These are phyloP conservation scores for Colossoma macropomum DNA, from an alignment of 2,113 vertebrate genomes.

Conservation along the genomic window DNA sequence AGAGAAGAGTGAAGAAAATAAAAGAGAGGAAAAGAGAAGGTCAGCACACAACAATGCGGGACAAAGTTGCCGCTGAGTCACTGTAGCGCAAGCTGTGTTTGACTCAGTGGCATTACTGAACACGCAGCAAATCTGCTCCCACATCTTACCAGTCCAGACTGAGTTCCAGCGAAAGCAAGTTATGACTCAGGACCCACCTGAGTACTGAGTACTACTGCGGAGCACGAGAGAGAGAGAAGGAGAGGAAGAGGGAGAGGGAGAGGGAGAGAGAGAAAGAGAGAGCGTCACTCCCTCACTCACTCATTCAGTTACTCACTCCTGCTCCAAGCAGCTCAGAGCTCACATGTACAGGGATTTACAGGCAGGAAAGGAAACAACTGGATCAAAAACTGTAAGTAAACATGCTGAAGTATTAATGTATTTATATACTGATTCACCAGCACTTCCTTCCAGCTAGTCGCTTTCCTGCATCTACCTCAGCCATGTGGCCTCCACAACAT, in stretches of 20 bases:
- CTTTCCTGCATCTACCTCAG: not conserved
- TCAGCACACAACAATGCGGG: slow-evolving; percentile 8
- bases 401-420: not conserved
- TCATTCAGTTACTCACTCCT: not conserved
- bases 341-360: not conserved
- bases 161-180: not conserved
- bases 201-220: not conserved
- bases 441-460: no score
- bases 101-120: slow-evolving; percentile 38
- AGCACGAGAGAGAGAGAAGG: not conserved
- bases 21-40: not conserved
- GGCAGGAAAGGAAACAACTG: not conserved
- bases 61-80: slow-evolving; percentile 27
- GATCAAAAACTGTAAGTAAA: not conserved
- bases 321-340: not conserved
- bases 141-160: slow-evolving; percentile 4
- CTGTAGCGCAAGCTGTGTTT: not conserved
- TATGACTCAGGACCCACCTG: slow-evolving; percentile 32
- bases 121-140: slow-evolving; percentile 36
- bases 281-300: not conserved
- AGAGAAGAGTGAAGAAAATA: not conserved
- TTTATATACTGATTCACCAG: no score
- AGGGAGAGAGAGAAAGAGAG: not conserved
- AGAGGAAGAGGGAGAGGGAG: not conserved
- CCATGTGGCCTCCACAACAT: not conserved